Evolutionary conservation across 1,140 invertebrate genomes (phyloP).

Genomic region (Drosophila bifasciata): DNA sequence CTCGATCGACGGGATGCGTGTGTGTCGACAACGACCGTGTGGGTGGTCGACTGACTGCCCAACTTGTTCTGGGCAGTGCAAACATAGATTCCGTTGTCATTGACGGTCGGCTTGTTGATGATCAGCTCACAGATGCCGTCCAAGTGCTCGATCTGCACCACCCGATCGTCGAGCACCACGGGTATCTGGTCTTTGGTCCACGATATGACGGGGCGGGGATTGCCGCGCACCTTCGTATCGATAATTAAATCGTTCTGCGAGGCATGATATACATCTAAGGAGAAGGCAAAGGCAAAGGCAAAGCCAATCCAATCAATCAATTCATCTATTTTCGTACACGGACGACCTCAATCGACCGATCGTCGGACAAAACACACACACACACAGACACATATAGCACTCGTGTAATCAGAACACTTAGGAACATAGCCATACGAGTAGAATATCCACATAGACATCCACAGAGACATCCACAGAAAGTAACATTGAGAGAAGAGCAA

Average conservation of each 20-base stretch:
- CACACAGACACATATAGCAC: slow-evolving; percentile 25
- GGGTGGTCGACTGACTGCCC: slow-evolving; percentile 75
- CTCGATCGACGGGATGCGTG: slow-evolving; percentile 73
- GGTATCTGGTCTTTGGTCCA: slow-evolving; percentile 90
- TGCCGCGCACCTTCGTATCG: slow-evolving; percentile 90
- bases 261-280: slow-evolving; percentile 88
- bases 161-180: slow-evolving; percentile 86
- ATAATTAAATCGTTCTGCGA: slow-evolving; percentile 90
- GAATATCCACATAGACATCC: slow-evolving; percentile 27
- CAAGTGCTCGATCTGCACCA: slow-evolving; percentile 88
- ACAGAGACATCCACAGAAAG: slow-evolving; percentile 1
- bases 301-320: slow-evolving; percentile 69
- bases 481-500: slow-evolving; percentile 6
- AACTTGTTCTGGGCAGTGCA: slow-evolving; percentile 89
- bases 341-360: slow-evolving; percentile 69
- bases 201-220: slow-evolving; percentile 89
- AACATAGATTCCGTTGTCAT: slow-evolving; percentile 89
- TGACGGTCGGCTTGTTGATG: slow-evolving; percentile 87
- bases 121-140: slow-evolving; percentile 90
- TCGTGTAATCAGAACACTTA: slow-evolving; percentile 55
- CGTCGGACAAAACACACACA: slow-evolving; percentile 18
- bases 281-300: slow-evolving; percentile 45
- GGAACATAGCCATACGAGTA: slow-evolving; percentile 31
- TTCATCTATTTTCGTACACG: slow-evolving; percentile 71
- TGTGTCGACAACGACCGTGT: slow-evolving; percentile 79